Conservation (phyloP, 1,140 invertebrate species). For the Penaeus indicus region DNA sequence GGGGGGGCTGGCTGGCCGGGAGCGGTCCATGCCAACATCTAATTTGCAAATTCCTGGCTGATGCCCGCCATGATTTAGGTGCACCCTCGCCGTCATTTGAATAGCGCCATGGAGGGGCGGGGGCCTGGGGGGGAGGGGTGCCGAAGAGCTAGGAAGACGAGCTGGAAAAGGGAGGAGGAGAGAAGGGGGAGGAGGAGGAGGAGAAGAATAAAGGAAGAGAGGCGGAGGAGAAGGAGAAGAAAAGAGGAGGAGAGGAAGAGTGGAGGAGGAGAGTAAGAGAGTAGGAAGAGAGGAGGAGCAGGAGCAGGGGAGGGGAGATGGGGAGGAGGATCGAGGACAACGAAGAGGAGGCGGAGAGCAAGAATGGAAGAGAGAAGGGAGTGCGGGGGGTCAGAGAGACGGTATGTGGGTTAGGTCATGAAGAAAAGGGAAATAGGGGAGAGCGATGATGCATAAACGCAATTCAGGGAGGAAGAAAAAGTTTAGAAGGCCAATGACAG, state of each 20-base stretch:
- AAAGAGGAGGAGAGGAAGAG: not conserved
- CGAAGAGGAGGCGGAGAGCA: not conserved
- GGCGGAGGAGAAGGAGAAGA: not conserved
- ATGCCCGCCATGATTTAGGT: conserved; percentile 42
- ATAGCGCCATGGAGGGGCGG: conserved; percentile 45
- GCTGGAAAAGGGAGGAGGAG: conserved; percentile 10
- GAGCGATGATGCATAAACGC: too few relatives aligned
- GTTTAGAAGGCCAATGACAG: too few relatives aligned
- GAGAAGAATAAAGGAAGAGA: too few relatives aligned
- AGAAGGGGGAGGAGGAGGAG: not conserved
- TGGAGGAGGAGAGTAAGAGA: not conserved
- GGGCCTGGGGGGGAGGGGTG: not conserved
- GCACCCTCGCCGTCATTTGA: conserved; percentile 43
- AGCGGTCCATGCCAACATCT: conserved; percentile 47
- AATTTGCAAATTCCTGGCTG: conserved; percentile 62
- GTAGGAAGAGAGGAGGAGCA: not conserved
- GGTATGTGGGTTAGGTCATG: too few relatives aligned
- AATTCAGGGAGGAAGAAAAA: too few relatives aligned
- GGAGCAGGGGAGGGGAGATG: not conserved
- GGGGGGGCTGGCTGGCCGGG: not conserved
- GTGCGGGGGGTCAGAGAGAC: not conserved
- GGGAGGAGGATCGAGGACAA: not conserved
- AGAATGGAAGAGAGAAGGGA: not conserved
- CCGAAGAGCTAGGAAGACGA: not conserved
- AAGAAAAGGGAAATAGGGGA: too few relatives aligned